Evolutionary conservation across 2,888 invertebrate species (phyloP).

Genomic region (Microctonus hyperodae): DNA sequence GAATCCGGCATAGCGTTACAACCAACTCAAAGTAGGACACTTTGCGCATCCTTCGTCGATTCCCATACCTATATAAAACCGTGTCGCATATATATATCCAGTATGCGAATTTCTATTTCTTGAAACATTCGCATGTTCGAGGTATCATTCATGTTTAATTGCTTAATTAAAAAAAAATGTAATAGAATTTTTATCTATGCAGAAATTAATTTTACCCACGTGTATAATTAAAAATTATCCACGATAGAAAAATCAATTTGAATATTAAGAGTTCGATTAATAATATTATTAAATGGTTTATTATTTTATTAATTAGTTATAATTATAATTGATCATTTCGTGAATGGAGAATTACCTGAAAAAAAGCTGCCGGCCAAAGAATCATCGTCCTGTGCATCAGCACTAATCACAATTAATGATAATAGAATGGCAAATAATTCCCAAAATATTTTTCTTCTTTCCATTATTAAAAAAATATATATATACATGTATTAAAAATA

Average conservation of each 20-base stretch:
- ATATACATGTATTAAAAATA: neutral
- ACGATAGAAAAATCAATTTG: too few species aligned
- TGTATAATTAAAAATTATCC: too few species aligned
- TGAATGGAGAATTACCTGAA: conserved; percentile 69
- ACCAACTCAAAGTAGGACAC: conserved; percentile 56
- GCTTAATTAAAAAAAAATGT: neutral
- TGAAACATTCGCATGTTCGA: conserved; percentile 44
- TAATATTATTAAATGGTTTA: too few species aligned
- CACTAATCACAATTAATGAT: conserved; percentile 44
- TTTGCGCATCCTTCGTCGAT: conserved; percentile 58
- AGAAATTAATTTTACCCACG: too few species aligned
- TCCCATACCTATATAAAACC: conserved; percentile 46
- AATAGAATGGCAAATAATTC: conserved; percentile 41
- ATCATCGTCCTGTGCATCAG: conserved; percentile 69
- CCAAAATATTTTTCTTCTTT: conserved; percentile 12
- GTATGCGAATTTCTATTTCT: conserved; percentile 60
- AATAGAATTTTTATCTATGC: neutral
- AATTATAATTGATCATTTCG: neutral
- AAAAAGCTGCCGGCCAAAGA: conserved; percentile 83
- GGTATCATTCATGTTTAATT: neutral
- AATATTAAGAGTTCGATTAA: too few species aligned
- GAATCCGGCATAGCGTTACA: conserved; percentile 52
- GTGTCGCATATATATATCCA: conserved; percentile 43
- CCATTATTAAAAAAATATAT: neutral
- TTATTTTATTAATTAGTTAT: too few species aligned